Evolutionary conservation across 1,140 invertebrate genomes (phyloP).

Genomic region (Drosophila willistoni): DNA sequence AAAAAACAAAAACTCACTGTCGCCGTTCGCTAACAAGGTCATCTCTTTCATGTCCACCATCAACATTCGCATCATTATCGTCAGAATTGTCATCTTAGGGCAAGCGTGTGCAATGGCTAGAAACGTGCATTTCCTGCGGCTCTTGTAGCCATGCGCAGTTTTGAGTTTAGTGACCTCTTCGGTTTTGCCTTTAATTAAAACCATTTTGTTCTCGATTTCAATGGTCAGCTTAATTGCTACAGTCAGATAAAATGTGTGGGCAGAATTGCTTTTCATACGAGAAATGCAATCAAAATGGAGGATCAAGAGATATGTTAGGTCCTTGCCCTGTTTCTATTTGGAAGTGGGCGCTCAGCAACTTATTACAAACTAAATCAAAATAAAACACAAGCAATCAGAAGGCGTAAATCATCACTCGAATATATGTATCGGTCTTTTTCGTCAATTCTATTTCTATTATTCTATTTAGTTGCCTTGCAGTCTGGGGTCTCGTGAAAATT

Average conservation of each 20-base stretch:
- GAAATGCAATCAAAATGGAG: constrained; percentile 29
- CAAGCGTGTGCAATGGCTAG: not conserved
- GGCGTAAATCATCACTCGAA: not conserved
- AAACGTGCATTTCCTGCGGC: constrained; percentile 38
- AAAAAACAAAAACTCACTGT: constrained; percentile 15
- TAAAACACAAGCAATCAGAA: no score
- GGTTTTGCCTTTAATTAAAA: constrained; percentile 41
- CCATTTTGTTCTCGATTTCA: constrained; percentile 36
- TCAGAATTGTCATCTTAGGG: not conserved
- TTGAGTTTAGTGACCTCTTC: constrained; percentile 1
- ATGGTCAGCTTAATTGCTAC: constrained; percentile 59
- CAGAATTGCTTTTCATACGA: not conserved
- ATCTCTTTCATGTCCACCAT: not conserved
- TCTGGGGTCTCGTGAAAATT: not conserved
- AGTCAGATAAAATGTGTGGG: constrained; percentile 9
- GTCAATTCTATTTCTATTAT: constrained; percentile 26
- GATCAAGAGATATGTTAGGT: constrained; percentile 31
- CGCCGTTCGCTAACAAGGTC: constrained; percentile 34
- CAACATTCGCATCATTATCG: not conserved
- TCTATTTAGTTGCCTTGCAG: no score
- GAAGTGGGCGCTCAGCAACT: not conserved
- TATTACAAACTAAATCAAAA: no score
- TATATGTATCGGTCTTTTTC: not conserved
- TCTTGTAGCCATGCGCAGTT: constrained; percentile 10
- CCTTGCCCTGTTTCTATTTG: constrained; percentile 31